phyloP scores from a whole-genome alignment of 2,888 invertebrate species.

The Thecophora atra region DNA sequence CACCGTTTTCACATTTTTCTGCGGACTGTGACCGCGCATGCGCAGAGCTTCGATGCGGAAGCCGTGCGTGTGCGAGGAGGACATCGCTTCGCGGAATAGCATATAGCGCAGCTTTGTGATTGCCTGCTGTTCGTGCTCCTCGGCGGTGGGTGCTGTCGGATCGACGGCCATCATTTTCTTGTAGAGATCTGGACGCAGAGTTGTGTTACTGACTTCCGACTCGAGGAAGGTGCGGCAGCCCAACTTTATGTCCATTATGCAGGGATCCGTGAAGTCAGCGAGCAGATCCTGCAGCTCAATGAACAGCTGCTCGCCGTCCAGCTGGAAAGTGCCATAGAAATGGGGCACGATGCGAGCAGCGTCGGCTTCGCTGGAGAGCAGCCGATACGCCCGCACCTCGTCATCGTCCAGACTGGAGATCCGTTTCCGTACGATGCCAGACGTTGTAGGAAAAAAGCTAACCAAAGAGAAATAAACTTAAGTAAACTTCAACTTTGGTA shows the following conservation, averaged over 20 bases:
- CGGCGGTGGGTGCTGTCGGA: slow-evolving; percentile 82
- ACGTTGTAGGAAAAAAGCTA: slow-evolving; percentile 90
- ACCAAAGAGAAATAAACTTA: slow-evolving; percentile 15
- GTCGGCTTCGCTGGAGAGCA: slow-evolving; percentile 76
- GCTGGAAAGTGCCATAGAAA: slow-evolving; percentile 83
- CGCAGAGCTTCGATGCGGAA: slow-evolving; percentile 97
- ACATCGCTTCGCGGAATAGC: slow-evolving; percentile 93
- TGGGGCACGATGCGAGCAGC: slow-evolving; percentile 74
- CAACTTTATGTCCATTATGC: slow-evolving; percentile 98
- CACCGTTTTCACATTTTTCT: slow-evolving; percentile 89
- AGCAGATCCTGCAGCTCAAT: slow-evolving; percentile 95
- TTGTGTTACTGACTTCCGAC: slow-evolving; percentile 89
- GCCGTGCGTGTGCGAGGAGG: slow-evolving; percentile 91
- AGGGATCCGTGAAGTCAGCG: slow-evolving; percentile 89
- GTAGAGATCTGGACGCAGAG: slow-evolving; percentile 86
- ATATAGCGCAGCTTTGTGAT: slow-evolving; percentile 97
- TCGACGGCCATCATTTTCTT: slow-evolving; percentile 96
- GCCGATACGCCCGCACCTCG: slow-evolving; percentile 82
- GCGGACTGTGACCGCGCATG: slow-evolving; percentile 81
- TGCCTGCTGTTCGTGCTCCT: slow-evolving; percentile 82
- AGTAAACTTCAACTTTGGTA: not conserved
- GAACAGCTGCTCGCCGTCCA: slow-evolving; percentile 80
- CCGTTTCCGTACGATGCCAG: slow-evolving; percentile 94
- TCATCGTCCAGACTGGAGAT: slow-evolving; percentile 77
- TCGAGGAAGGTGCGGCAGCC: slow-evolving; percentile 96